Conservation (phyloP, 2,113 vertebrate species). For the Poecilia latipinna region DNA sequence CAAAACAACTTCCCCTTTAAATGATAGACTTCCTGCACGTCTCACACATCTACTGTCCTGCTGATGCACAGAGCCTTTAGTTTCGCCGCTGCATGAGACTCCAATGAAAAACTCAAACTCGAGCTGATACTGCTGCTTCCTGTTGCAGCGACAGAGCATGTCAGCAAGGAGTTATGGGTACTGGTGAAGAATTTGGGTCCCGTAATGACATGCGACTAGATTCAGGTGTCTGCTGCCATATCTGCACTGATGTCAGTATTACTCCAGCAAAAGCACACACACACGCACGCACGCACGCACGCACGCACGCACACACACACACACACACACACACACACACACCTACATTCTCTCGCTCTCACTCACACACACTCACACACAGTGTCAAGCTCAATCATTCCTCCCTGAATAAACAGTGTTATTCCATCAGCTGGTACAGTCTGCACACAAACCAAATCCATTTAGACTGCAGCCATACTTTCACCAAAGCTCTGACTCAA, state of each 20-base stretch:
- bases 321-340: constrained; percentile 30
- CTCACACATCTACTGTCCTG: not conserved
- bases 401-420: constrained; percentile 64
- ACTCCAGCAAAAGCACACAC: constrained; percentile 30
- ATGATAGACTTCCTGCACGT: constrained; percentile 16
- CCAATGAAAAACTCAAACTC: constrained; percentile 48
- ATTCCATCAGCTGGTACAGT: constrained; percentile 70
- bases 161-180: constrained; percentile 59
- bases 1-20: constrained; percentile 8
- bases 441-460: constrained; percentile 71
- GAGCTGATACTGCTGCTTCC: constrained; percentile 48
- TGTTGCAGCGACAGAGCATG: constrained; percentile 39
- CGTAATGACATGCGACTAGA: constrained; percentile 69
- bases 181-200: constrained; percentile 65
- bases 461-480: constrained; percentile 64
- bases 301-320: constrained; percentile 24
- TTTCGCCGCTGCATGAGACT: constrained; percentile 43
- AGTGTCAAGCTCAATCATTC: constrained; percentile 67
- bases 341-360: not conserved
- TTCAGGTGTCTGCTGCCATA: constrained; percentile 71
- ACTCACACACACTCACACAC: constrained; percentile 31
- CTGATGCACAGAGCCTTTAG: constrained; percentile 17
- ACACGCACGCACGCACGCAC: constrained; percentile 27
- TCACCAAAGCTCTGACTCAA: constrained; percentile 51
- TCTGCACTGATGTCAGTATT: constrained; percentile 74